phyloP scores from a whole-genome alignment of 2,113 vertebrate species.

The Gymnarchus niloticus region DNA sequence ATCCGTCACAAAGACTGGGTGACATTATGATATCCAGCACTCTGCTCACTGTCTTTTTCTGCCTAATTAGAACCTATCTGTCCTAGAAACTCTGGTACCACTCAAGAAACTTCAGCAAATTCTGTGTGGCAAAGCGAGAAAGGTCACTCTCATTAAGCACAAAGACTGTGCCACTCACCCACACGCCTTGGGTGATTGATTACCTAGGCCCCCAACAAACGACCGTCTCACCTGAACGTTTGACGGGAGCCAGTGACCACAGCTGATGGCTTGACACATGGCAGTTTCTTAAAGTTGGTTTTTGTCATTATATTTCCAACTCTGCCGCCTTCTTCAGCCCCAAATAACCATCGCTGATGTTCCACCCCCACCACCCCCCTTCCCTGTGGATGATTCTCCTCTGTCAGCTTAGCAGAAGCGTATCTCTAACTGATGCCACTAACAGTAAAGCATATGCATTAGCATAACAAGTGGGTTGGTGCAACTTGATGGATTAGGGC shows the following conservation, averaged over 20 bases:
- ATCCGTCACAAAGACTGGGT: slow-evolving; percentile 12
- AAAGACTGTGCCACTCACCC: background rate
- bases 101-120: background rate
- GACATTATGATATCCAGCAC: slow-evolving; percentile 4
- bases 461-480: background rate
- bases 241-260: background rate
- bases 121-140: background rate
- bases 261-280: background rate
- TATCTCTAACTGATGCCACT: background rate
- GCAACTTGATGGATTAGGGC: too few species aligned
- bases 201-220: background rate
- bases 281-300: background rate
- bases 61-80: slow-evolving; percentile 15
- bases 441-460: background rate
- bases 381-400: background rate
- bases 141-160: slow-evolving; percentile 11
- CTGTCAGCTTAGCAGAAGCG: background rate
- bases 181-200: background rate
- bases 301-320: background rate
- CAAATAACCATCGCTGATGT: background rate
- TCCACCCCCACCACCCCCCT: background rate
- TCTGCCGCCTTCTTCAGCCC: background rate
- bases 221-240: background rate
- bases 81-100: slow-evolving; percentile 6
- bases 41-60: background rate